Percentiles rank a stretch among this genome's conserved stretches.
These are phyloP conservation scores for Diglossa cyanea DNA, from an alignment of 2,797 vertebrate species.

Conservation along the genomic window DNA sequence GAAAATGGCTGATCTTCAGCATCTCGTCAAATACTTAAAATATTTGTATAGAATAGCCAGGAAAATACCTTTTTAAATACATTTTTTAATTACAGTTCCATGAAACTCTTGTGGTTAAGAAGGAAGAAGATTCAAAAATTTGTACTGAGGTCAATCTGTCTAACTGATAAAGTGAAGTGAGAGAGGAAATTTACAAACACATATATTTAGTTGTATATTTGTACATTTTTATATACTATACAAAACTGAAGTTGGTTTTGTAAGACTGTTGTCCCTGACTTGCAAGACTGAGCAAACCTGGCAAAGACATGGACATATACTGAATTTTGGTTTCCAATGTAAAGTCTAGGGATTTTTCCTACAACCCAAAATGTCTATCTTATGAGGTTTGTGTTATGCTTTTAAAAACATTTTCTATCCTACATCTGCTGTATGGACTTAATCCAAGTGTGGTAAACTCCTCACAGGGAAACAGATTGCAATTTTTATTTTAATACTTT, in stretches of 20 bases:
- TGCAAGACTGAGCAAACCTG: neutral
- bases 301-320: neutral
- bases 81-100: neutral
- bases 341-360: slow-evolving; percentile 2
- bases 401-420: neutral
- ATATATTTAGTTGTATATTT: neutral
- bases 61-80: neutral
- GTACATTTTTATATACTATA: neutral
- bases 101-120: neutral
- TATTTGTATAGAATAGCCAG: neutral
- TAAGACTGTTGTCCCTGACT: neutral
- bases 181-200: neutral
- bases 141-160: neutral
- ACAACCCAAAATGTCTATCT: neutral
- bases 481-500: neutral
- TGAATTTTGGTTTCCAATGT: neutral
- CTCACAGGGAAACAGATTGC: neutral
- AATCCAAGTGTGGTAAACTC: neutral
- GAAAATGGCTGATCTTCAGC: neutral
- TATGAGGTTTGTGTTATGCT: neutral
- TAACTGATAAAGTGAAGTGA: neutral
- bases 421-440: neutral
- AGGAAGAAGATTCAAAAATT: neutral
- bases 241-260: neutral
- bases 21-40: slow-evolving; percentile 4